These are phyloP conservation scores for Mystacides longicornis DNA, from an alignment of 2,888 invertebrate genomes.

Conservation along the genomic window DNA sequence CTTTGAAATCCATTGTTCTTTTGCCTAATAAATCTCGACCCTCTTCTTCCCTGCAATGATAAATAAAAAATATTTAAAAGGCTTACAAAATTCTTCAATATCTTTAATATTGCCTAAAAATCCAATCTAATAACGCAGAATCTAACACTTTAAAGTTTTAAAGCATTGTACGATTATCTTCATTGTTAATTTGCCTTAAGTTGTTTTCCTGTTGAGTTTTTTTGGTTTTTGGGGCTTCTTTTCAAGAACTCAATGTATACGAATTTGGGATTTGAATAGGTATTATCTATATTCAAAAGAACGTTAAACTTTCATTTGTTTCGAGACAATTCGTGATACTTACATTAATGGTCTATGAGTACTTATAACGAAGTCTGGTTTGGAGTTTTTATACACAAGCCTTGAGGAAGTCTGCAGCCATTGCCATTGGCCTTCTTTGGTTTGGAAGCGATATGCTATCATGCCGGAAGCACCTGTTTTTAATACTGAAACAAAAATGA, in stretches of 20 bases:
- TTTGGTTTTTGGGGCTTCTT: not conserved
- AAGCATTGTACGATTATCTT: too few species aligned
- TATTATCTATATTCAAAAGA: too few species aligned
- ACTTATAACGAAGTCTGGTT: constrained; percentile 98
- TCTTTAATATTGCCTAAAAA: too few species aligned
- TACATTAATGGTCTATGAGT: constrained; percentile 98
- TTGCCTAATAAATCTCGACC: constrained; percentile 95
- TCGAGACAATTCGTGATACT: constrained; percentile 37
- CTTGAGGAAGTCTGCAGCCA: constrained; percentile 96
- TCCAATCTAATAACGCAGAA: too few species aligned
- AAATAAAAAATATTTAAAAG: too few species aligned
- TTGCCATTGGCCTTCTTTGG: constrained; percentile 91
- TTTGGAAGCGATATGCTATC: constrained; percentile 96
- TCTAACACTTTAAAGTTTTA: too few species aligned
- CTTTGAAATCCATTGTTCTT: constrained; percentile 98
- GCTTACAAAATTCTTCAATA: too few species aligned
- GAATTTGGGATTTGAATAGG: too few species aligned
- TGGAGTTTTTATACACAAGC: constrained; percentile 98
- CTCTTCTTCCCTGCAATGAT: constrained; percentile 90
- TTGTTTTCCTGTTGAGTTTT: too few species aligned
- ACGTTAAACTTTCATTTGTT: too few species aligned
- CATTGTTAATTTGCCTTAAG: too few species aligned
- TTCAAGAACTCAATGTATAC: too few species aligned
- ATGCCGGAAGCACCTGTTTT: constrained; percentile 99
- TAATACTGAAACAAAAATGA: constrained; percentile 62